Evolutionary conservation across 2,113 vertebrate genomes (phyloP).

Genomic region (Entomyzon cyanotis): DNA sequence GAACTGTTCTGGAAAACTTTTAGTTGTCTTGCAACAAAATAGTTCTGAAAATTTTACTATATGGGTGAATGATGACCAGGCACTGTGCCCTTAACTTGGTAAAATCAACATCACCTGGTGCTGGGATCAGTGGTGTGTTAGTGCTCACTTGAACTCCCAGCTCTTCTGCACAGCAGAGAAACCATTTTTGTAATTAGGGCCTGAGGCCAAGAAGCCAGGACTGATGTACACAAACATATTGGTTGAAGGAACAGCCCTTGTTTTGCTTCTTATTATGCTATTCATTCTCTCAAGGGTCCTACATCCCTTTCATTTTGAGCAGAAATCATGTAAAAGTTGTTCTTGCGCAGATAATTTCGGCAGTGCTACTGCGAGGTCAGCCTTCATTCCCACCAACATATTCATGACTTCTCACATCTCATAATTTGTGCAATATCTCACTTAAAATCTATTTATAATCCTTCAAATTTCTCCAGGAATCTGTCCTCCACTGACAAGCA

Average conservation of each 20-base stretch:
- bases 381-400: background rate
- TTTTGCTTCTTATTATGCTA: background rate
- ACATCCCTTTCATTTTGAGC: background rate
- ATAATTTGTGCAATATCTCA: background rate
- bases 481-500: background rate
- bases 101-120: accelerated
- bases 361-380: background rate
- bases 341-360: background rate
- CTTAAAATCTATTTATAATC: background rate
- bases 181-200: background rate
- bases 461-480: background rate
- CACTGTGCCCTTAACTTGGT: background rate
- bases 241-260: background rate
- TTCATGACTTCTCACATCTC: background rate
- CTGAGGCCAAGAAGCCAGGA: background rate
- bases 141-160: background rate
- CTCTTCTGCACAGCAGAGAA: background rate
- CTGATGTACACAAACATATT: background rate
- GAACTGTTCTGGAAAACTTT: background rate
- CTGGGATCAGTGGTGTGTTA: background rate
- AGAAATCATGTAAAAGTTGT: background rate
- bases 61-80: background rate
- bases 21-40: background rate
- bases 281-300: background rate
- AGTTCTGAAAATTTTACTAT: background rate